Base-by-base conservation (phyloP, 1,140 invertebrate species). In the Coptotermes formosanus region DNA sequence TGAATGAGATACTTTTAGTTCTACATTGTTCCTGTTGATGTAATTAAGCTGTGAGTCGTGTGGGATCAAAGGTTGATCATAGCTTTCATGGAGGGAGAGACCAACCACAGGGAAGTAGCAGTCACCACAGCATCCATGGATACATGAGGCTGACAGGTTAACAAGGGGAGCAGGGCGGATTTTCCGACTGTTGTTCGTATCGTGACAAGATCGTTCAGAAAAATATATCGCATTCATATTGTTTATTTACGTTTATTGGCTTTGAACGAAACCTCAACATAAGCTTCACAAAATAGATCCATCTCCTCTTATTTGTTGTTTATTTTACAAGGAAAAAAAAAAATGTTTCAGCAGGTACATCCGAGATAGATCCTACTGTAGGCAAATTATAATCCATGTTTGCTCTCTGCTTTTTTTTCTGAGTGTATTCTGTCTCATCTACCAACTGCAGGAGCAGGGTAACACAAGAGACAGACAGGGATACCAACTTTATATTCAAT, bases 211-310 rank as follows among this genome's bases (percentile, higher is more conserved):
- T 75, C 64, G n/a, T 75, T 75, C 9, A 75, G 16, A 69, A 85
- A 85, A 85, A 85, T 85, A 85, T 85, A 85, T 85, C n/a, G 45
- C 25, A 75, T 44, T 43, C 48, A 45, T 83, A 9, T 52, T 21
- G 23, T 45, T 83, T 85, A 85, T 85, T 85, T 85, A 75, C 44
- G 85, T 85, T 85, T 85, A 85, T 85, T 85, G 85, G 75, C 85
- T 85, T 85, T 85, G 44, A 85, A 85, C 64, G 85, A 64, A 59
- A 84, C 83, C 52, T 84, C 52, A 84, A 84, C 83, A 84, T 84
- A 84, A 84, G 59, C 44, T 84, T 84, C 83, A 84, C 83, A 84
- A 84, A 84, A 84, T 84, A 84, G 83, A 84, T 45, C 83, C 83
- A 52, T 84, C 32, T 84, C 83, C 52, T 84, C 14, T 84, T 55